These are phyloP conservation scores for Nycteola revayana DNA, from an alignment of 2,888 invertebrate species.

Conservation along the genomic window DNA sequence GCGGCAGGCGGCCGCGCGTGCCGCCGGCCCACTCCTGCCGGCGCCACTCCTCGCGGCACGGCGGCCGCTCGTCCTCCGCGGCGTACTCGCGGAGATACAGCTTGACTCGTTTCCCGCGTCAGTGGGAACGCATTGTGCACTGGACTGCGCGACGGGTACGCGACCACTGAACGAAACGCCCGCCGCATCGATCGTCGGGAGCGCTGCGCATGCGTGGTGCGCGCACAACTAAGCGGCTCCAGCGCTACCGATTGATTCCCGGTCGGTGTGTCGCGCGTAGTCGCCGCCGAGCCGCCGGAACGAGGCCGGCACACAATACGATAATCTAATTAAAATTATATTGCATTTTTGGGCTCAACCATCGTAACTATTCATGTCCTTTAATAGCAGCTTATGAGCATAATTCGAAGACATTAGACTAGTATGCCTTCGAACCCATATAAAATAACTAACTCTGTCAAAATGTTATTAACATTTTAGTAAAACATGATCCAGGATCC, in stretches of 20 bases:
- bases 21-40: conserved; percentile 70
- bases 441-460: too few relatives aligned
- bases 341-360: conserved; percentile 25
- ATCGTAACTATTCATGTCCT: too few relatives aligned
- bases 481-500: too few relatives aligned
- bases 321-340: conserved; percentile 35
- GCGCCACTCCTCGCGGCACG: conserved; percentile 78
- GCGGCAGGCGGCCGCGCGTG: conserved; percentile 87
- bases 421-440: too few relatives aligned
- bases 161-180: conserved; percentile 69
- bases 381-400: too few relatives aligned
- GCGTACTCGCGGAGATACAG: conserved; percentile 82
- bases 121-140: conserved; percentile 68
- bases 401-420: too few relatives aligned
- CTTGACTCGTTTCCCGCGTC: conserved; percentile 78
- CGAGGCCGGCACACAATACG: conserved; percentile 23
- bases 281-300: conserved; percentile 9
- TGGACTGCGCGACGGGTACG: conserved; percentile 73
- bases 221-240: conserved; percentile 48
- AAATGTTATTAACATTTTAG: too few relatives aligned
- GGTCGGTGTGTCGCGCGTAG: conserved; percentile 25
- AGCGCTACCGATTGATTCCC: conserved; percentile 55
- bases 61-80: conserved; percentile 80
- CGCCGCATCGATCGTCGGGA: conserved; percentile 63
- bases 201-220: conserved; percentile 53